phyloP scores from a whole-genome alignment of 2,797 vertebrate species.

The Apodemus agrarius region DNA sequence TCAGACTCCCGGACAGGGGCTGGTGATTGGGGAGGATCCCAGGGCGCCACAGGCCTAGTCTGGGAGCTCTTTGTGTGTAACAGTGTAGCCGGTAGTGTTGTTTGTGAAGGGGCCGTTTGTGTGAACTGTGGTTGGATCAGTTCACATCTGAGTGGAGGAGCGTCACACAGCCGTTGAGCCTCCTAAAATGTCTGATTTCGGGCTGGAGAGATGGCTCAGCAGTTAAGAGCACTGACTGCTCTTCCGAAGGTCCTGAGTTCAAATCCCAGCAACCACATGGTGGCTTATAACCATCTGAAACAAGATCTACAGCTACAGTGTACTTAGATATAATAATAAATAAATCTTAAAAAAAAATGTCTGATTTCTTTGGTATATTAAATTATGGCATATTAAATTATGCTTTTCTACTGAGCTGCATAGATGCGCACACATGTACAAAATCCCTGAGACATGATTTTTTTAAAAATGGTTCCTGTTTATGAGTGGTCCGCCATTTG shows the following conservation, averaged over 20 bases:
- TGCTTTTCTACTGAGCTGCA: neutral
- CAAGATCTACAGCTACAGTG: no score
- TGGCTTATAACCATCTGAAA: no score
- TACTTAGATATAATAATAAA: no score
- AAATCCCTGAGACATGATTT: neutral
- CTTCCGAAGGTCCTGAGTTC: no score
- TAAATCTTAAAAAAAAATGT: no score
- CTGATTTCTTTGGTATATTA: no score
- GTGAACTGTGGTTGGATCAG: neutral
- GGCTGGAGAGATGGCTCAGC: no score
- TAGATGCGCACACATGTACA: no score
- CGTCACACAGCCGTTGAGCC: neutral
- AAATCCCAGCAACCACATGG: no score
- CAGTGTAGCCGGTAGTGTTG: neutral
- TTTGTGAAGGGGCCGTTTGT: neutral
- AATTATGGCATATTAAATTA: no score
- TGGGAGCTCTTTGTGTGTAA: neutral
- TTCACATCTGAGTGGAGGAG: neutral
- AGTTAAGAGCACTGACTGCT: no score
- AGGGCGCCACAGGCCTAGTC: neutral
- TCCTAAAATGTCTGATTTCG: neutral
- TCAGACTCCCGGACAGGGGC: neutral
- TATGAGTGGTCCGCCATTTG: neutral
- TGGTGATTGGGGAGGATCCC: neutral
- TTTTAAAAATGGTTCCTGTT: neutral